Conservation (phyloP, 2,113 vertebrate species). For the Herpailurus yagouaroundi region DNA sequence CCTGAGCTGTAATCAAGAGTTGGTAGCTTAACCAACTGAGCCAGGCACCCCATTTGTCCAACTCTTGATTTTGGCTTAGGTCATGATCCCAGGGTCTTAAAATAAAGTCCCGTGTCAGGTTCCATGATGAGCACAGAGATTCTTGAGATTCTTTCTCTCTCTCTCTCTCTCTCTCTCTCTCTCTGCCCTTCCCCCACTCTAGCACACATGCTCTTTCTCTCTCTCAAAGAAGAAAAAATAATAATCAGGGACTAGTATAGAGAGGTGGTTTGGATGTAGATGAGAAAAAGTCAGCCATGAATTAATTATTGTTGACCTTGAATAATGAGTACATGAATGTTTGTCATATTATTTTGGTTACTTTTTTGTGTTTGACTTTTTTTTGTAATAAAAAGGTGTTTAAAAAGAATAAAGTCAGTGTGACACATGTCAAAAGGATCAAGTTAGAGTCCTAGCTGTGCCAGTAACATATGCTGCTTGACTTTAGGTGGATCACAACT, state of each 20-base stretch:
- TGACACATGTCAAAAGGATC: background rate
- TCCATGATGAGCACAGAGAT: too few relatives aligned
- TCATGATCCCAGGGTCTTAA: too few relatives aligned
- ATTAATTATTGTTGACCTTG: background rate
- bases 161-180: too few relatives aligned
- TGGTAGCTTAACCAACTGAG: too few relatives aligned
- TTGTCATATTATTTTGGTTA: background rate
- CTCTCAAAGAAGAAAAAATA: background rate
- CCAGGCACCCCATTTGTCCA: too few relatives aligned
- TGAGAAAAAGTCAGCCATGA: background rate
- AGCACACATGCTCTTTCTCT: too few relatives aligned
- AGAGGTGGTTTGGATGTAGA: rapidly evolving
- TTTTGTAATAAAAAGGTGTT: background rate
- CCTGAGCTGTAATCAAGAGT: too few relatives aligned
- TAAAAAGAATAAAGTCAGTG: background rate
- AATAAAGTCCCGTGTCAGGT: too few relatives aligned
- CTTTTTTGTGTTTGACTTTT: background rate
- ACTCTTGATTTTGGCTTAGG: too few relatives aligned
- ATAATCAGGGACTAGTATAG: too few relatives aligned
- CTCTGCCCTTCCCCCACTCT: too few relatives aligned
- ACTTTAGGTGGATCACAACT: background rate
- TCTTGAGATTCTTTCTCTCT: too few relatives aligned
- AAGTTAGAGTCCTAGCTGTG: background rate
- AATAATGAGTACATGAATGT: background rate
- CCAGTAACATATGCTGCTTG: background rate